phyloP scores from a whole-genome alignment of 2,113 vertebrate species.

The Ellobius talpinus region DNA sequence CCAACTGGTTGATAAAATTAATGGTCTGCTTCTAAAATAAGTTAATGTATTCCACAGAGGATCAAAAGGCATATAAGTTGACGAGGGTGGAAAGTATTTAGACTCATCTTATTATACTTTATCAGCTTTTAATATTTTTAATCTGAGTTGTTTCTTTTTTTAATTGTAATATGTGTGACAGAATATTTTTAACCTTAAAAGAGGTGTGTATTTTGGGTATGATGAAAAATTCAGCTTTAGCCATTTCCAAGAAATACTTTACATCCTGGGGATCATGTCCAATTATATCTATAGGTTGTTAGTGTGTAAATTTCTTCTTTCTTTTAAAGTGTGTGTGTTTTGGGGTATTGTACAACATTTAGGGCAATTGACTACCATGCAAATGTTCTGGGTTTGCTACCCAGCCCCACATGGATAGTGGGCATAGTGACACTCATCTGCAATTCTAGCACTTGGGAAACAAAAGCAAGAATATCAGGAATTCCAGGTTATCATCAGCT shows the following conservation, averaged over 20 bases:
- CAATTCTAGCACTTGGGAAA: background rate
- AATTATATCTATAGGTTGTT: background rate
- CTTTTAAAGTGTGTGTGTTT: background rate
- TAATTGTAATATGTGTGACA: background rate
- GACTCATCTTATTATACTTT: background rate
- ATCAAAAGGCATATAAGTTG: background rate
- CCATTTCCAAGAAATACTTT: background rate
- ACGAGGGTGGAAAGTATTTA: background rate
- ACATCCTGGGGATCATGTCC: background rate
- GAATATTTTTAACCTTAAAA: background rate
- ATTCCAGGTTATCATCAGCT: background rate
- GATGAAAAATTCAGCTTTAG: background rate
- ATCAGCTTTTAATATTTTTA: conserved; percentile 9
- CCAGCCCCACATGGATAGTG: background rate
- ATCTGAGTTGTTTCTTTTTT: background rate
- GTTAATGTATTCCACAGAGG: background rate
- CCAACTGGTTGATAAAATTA: background rate
- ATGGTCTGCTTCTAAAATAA: conserved; percentile 9
- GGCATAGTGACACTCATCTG: background rate
- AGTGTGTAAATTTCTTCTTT: background rate
- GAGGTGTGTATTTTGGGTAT: background rate
- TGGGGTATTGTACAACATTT: background rate
- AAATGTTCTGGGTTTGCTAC: no score
- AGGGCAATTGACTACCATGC: background rate
- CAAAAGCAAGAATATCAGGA: no score